Conservation (phyloP, 1,140 invertebrate genomes). For the Batillaria attramentaria region DNA sequence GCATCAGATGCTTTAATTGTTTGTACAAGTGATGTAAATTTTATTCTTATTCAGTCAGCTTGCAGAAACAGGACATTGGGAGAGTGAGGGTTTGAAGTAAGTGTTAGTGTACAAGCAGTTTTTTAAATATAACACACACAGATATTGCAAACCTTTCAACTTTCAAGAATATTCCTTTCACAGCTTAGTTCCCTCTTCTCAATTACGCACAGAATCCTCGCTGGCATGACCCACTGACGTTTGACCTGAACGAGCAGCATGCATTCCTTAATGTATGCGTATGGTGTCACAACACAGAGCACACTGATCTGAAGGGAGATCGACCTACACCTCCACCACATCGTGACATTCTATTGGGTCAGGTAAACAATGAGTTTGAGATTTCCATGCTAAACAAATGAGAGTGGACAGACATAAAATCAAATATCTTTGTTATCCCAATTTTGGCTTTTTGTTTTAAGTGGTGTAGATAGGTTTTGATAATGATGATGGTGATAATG, state of each 20-base stretch:
- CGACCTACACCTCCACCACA: conserved; percentile 19
- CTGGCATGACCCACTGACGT: conserved; percentile 83
- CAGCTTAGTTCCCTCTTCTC: neutral
- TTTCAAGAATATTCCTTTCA: neutral
- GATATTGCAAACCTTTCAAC: neutral
- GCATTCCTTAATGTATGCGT: conserved; percentile 88
- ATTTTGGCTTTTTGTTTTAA: too few species aligned
- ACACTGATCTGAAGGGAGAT: conserved; percentile 56
- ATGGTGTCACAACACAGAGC: conserved; percentile 74
- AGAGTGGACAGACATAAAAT: too few species aligned
- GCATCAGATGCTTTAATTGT: too few species aligned
- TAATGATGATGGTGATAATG: too few species aligned
- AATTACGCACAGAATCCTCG: conserved; percentile 71
- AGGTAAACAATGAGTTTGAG: too few species aligned
- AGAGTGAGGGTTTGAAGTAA: neutral
- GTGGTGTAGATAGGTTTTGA: too few species aligned
- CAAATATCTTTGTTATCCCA: too few species aligned
- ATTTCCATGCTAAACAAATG: too few species aligned
- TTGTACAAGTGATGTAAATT: neutral
- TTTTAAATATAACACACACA: neutral
- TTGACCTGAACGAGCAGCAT: conserved; percentile 81
- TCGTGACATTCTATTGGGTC: conserved; percentile 62
- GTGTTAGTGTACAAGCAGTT: neutral
- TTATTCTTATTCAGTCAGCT: neutral
- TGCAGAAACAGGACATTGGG: neutral